Evolutionary conservation across 1,140 invertebrate genomes (phyloP), one percentile per base, ranked within the genome.

Genomic region (Sesamia nonagrioides): DNA sequence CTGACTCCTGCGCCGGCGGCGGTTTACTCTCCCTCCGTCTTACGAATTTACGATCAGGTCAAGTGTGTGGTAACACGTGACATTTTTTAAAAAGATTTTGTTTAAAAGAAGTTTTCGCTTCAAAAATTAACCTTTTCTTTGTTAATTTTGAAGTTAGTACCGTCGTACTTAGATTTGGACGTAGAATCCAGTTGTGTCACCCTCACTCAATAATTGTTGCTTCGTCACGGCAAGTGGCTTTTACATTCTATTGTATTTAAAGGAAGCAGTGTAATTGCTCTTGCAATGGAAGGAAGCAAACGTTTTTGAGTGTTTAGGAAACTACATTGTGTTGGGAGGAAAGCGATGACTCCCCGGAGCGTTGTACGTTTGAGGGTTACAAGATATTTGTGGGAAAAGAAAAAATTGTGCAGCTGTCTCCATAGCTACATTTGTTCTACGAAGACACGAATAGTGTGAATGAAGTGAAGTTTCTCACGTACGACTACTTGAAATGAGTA

Each of bases 221-320:
- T 75, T 72, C 82, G 84, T 87, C 86, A 87, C 79, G 84, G 73
- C 86, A 85, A 82, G 78, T 84, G 87, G 81, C 84, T 91, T 89
- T 88, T 88, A 87, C 86, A 87, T 89, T 86, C 82, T 84, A 91
- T 91, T 91, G 89, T 91, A 75, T 78, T 77, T 71, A 78, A 82
- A 86, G 89, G 89, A 90, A 90, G 86, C 85, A 80, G 81, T 86
- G 84, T 89, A 90, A 90, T 90, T 88, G 86, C 84, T 82, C 80
- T 83, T 80, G 74, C 82, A 81, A 77, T 78, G 86, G 83, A 84
- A 88, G 86, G 85, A 87, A 89, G 79, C 81, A 56, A 68, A 50
- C 80, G 82, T 84, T 86, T 89, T 89, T 84, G 75, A 83, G 73
- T 77, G 80, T 75, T 82, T 82, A 81, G 84, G 78, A 87, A 83